Evolutionary conservation across 2,113 vertebrate species (phyloP), one percentile per base, ranked within the genome.

Genomic region (Rynchops niger): DNA sequence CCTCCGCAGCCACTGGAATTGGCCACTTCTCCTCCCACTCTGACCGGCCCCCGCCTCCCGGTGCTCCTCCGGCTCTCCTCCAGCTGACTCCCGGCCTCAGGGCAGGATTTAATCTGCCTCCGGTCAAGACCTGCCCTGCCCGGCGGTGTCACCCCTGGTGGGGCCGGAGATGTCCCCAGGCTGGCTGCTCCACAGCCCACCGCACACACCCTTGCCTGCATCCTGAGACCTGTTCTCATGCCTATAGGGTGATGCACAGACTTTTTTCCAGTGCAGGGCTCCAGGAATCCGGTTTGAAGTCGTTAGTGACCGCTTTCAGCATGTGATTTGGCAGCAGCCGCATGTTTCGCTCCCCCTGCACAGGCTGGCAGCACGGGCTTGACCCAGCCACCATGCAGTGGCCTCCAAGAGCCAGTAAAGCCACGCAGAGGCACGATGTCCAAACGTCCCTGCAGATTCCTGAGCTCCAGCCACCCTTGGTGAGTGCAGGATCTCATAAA

Each of bases 201-300:
- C 19, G 0, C 2, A 0, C 1, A 5, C 21, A 7, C 9, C 91
- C 40, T 1, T 62, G 26, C 12, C 69, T 3, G 2, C 11, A 0
- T 9, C 22, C 29, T 30, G 17, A 69, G 38, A 9, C 38, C n/a
- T 2, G 5, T 36, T 55, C 30, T 40, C 17, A 0, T 29, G 38
- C 30, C 56, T 38, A 2, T n/a, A 2, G 29, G 6, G 20, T 21
- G 56, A 7, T 12, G 67, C 42, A 7, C 1, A 1, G 63, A 26
- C 12, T 40, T 43, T 0, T 50, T 74, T 56, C 80, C 43, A 8
- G 13, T 3, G 11, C 13, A 14, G 27, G 49, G 18, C 12, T 65
- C 55, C 1, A 1, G 58, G 69, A 40, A 40, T 22, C 58, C 0
- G 0, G 3, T 12, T 32, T n/a, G 49, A 55, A 85, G 49, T 19